Conservation (phyloP, 2,888 invertebrate genomes). For the Cyrtodaria siliqua region DNA sequence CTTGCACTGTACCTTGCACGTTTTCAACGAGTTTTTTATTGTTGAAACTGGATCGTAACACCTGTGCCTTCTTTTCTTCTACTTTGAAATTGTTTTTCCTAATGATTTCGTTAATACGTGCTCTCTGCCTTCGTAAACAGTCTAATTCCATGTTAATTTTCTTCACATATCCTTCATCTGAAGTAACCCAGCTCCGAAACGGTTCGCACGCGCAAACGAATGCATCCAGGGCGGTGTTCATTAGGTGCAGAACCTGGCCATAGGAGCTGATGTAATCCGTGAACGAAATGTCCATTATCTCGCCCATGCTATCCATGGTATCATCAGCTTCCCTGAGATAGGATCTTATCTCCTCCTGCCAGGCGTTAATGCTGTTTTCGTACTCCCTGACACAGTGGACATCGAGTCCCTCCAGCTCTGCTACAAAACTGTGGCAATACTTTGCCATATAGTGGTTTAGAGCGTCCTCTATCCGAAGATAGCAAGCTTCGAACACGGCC, state of each 20-base stretch:
- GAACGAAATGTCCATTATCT: slow-evolving; percentile 51
- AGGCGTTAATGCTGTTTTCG: slow-evolving; percentile 76
- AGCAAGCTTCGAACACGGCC: slow-evolving; percentile 33
- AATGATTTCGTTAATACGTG: slow-evolving; percentile 62
- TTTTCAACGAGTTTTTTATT: slow-evolving; percentile 60
- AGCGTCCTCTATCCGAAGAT: slow-evolving; percentile 50
- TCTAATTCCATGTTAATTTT: slow-evolving; percentile 75
- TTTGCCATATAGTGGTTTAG: slow-evolving; percentile 59
- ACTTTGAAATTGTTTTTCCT: slow-evolving; percentile 62
- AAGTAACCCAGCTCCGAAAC: slow-evolving; percentile 78
- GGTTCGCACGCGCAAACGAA: slow-evolving; percentile 72
- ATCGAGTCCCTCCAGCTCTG: slow-evolving; percentile 70
- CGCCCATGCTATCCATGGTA: slow-evolving; percentile 48
- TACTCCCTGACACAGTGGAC: slow-evolving; percentile 74
- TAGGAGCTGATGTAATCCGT: slow-evolving; percentile 72
- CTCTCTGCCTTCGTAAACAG: slow-evolving; percentile 62
- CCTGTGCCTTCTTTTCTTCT: slow-evolving; percentile 65
- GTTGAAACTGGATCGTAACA: slow-evolving; percentile 57
- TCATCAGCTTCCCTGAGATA: slow-evolving; percentile 60
- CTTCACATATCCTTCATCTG: slow-evolving; percentile 78
- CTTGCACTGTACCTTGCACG: slow-evolving; percentile 52
- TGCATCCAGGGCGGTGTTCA: slow-evolving; percentile 71
- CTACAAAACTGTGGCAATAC: slow-evolving; percentile 79
- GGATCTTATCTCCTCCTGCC: slow-evolving; percentile 67
- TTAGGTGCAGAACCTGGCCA: slow-evolving; percentile 71